Percentiles rank a stretch among this genome's conserved stretches.
phyloP scores from a whole-genome alignment of 2,113 vertebrate species.

The Glaucidium brasilianum region DNA sequence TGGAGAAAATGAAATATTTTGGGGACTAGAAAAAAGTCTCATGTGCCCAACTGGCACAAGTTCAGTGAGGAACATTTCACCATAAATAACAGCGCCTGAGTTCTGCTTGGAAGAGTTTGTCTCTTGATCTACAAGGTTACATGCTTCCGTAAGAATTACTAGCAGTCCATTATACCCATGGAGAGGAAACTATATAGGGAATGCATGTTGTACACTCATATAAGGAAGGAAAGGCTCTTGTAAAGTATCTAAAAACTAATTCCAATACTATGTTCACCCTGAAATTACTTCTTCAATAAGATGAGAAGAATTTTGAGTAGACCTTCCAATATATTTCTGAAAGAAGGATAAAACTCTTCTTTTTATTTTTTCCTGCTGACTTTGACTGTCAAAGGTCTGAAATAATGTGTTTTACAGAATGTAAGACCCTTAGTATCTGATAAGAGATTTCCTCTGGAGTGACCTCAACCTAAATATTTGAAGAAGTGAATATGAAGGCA shows the following conservation, averaged over 20 bases:
- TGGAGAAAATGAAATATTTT: neutral
- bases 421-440: neutral
- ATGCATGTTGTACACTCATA: neutral
- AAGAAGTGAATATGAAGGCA: neutral
- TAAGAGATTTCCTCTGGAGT: neutral
- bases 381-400: neutral
- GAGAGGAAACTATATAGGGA: neutral
- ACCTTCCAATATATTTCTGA: neutral
- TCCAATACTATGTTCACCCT: neutral
- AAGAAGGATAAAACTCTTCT: neutral
- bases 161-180: neutral
- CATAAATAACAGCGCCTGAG: neutral
- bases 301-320: neutral
- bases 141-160: neutral
- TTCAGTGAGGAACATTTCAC: neutral
- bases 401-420: neutral
- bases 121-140: neutral
- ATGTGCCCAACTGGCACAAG: neutral
- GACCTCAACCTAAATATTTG: slow-evolving; percentile 8
- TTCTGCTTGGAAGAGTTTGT: neutral
- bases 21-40: neutral
- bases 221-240: neutral
- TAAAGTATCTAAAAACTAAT: neutral
- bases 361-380: neutral
- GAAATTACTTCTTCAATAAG: neutral